These are phyloP conservation scores for Axis porcinus DNA, from an alignment of 2,113 vertebrate species.

Conservation along the genomic window DNA sequence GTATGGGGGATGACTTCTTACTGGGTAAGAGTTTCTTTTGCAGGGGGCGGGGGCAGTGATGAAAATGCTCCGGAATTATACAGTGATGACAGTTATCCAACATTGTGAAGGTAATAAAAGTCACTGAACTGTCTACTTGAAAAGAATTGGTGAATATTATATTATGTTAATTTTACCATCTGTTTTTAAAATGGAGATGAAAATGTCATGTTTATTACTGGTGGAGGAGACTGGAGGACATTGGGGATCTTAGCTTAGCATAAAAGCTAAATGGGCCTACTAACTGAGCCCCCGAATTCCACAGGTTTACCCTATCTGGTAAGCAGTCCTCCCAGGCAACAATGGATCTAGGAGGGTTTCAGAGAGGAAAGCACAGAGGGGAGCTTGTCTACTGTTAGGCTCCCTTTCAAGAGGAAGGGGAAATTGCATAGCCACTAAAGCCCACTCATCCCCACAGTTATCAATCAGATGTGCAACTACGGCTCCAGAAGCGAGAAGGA, in stretches of 20 bases:
- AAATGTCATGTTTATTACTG: background rate
- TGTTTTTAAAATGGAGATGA: background rate
- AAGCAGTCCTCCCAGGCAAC: background rate
- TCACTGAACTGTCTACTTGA: background rate
- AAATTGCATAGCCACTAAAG: background rate
- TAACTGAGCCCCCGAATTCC: background rate
- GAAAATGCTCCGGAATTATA: background rate
- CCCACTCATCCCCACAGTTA: background rate
- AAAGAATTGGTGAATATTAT: background rate
- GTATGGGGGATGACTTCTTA: background rate
- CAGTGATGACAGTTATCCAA: background rate
- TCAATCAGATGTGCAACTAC: background rate
- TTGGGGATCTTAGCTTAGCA: background rate
- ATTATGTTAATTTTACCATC: background rate
- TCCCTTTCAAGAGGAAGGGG: background rate
- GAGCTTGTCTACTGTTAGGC: background rate
- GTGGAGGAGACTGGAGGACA: background rate
- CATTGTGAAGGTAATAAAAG: background rate
- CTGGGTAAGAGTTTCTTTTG: background rate
- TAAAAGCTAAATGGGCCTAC: background rate
- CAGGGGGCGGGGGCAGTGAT: accelerated
- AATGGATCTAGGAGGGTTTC: background rate
- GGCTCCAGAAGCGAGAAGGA: background rate
- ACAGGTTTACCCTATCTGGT: background rate
- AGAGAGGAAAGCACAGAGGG: background rate